Evolutionary conservation across 2,797 vertebrate genomes (phyloP).

Genomic region (Typhlichthys eigenmanni): DNA sequence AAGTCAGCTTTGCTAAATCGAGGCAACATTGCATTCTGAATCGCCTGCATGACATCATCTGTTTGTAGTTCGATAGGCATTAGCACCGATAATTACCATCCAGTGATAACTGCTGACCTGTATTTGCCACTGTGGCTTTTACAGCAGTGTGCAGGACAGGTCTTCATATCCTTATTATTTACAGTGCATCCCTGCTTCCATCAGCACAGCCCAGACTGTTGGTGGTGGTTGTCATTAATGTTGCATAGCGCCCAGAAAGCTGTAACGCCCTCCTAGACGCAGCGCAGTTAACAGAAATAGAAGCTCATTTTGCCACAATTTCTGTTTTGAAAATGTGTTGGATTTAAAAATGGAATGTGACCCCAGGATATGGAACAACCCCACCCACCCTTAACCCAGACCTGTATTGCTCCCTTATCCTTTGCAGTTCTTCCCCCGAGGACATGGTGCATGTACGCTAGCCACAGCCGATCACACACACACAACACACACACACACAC

Average conservation of each 20-base stretch:
- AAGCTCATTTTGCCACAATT: constrained; percentile 38
- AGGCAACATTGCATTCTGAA: constrained; percentile 27
- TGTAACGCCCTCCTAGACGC: constrained; percentile 40
- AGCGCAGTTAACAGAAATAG: constrained; percentile 62
- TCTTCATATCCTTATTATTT: constrained; percentile 52
- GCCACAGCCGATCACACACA: constrained; percentile 61
- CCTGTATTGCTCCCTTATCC: constrained; percentile 22
- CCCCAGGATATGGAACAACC: constrained; percentile 37
- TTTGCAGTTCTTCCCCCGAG: constrained; percentile 6
- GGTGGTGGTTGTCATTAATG: constrained; percentile 62
- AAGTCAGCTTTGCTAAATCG: too few species aligned
- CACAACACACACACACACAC: constrained; percentile 8
- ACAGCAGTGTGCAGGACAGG: constrained; percentile 31
- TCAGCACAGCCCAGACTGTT: constrained; percentile 42
- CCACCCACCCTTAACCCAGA: constrained; percentile 38
- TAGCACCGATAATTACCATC: constrained; percentile 50
- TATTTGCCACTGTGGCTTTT: constrained; percentile 44
- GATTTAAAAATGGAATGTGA: constrained; percentile 58
- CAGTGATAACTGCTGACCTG: constrained; percentile 65
- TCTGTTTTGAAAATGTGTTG: constrained; percentile 29
- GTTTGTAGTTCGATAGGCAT: constrained; percentile 74
- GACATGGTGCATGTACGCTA: constrained; percentile 30
- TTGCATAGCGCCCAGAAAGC: constrained; percentile 58
- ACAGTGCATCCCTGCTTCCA: constrained; percentile 41
- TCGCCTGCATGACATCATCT: constrained; percentile 61